These are phyloP conservation scores for Zaprionus inermis DNA, from an alignment of 1,140 invertebrate species.

Conservation along the genomic window DNA sequence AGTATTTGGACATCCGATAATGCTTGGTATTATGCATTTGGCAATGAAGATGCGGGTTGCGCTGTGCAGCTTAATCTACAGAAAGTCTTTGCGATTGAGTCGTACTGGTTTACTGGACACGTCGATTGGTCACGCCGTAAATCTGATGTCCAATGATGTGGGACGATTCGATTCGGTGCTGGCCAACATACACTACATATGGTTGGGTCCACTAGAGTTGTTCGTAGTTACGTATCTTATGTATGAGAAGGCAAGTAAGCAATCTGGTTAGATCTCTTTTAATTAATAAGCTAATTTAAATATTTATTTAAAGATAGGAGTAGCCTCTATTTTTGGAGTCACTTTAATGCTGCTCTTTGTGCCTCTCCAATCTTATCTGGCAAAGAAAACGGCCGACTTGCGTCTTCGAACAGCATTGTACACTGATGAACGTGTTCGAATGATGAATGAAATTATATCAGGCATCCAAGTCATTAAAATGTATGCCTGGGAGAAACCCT, in stretches of 20 bases:
- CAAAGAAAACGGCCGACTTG: conserved; percentile 88
- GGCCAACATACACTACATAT: conserved; percentile 83
- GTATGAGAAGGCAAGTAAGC: conserved; percentile 71
- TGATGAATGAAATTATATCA: conserved; percentile 95
- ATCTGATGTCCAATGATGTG: conserved; percentile 88
- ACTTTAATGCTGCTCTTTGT: conserved; percentile 91
- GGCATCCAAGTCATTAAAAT: conserved; percentile 96
- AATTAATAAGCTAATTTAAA: neutral
- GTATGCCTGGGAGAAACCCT: conserved; percentile 94
- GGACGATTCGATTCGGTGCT: conserved; percentile 81
- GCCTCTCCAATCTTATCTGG: conserved; percentile 92
- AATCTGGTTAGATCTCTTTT: no score
- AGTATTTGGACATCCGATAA: conserved; percentile 86
- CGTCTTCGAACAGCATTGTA: conserved; percentile 87
- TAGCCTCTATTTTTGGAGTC: conserved; percentile 90
- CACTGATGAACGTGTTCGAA: conserved; percentile 92
- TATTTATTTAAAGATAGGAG: conserved; percentile 53
- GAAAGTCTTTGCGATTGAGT: conserved; percentile 87
- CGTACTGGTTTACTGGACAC: conserved; percentile 89
- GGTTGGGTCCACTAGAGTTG: conserved; percentile 86
- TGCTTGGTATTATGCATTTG: conserved; percentile 85
- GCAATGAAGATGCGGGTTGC: conserved; percentile 84
- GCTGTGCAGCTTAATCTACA: conserved; percentile 88
- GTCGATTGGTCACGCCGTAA: conserved; percentile 91
- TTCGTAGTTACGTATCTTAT: conserved; percentile 84